Base-by-base conservation (phyloP, 2,113 vertebrate species). In the Campylomormyrus tamandua region DNA sequence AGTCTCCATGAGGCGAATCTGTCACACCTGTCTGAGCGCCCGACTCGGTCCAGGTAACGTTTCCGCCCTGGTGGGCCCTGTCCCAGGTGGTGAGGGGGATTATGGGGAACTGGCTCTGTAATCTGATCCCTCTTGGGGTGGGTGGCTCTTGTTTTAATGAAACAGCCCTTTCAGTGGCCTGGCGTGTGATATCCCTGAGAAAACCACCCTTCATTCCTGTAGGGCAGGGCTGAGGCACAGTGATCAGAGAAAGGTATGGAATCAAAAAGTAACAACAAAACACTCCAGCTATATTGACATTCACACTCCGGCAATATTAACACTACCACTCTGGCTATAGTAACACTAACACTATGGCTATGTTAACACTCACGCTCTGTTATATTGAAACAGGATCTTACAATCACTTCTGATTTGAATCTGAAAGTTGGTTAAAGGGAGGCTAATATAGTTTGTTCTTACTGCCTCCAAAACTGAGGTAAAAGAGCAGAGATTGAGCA, bases 101-200 rank as follows among this genome's bases (percentile, higher is more conserved):
- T 87, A 87, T 19, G 50, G 24, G 17, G 49, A 50, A 35, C 50
- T 87, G 49, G n/a, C 86, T 87, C n/a, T 39, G 86, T 49, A 87
- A 87, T n/a, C 49, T 31, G 86, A 87, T 87, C 86, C 50, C 31
- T 27, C 50, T 50, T 39, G 52, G 86, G 86, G 50, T 52, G 50
- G 31, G 86, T 35, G 50, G 11, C 50, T 52, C 86, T 27, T 56
- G 49, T 93, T 93, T 91, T 70, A 92, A 94, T 95, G 93, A 95
- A 96, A 94, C 94, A 93, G 89, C 92, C 92, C 92, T 94, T 95
- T 95, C 92, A 90, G 92, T 91, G 93, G 87, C 90, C 1, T 92
- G 94, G 89, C 84, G 92, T 92, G 84, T 94, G 96, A 96, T 96
- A 96, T 95, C 95, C 95, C 94, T 96, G 95, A 95, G 96, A 97